Conservation (phyloP, 2,113 vertebrate species). For the Petrocephalus zakoni region DNA sequence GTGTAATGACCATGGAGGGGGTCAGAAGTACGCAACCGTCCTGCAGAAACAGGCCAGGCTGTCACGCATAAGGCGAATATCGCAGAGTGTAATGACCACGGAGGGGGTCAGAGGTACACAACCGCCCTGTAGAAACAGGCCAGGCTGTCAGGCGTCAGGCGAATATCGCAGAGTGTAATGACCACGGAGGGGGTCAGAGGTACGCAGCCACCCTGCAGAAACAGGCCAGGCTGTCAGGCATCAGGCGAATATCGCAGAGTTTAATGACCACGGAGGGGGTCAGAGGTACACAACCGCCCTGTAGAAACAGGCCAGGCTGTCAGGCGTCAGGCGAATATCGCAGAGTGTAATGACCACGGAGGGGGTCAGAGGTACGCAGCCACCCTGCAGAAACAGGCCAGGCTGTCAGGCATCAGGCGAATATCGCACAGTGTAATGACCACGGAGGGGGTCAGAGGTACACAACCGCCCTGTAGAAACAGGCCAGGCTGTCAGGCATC, state of each 20-base stretch:
- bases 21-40: not conserved
- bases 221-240: not conserved
- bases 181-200: not conserved
- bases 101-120: not conserved
- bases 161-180: constrained; percentile 4
- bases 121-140: not conserved
- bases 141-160: constrained; percentile 29
- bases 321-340: too few relatives aligned
- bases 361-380: too few relatives aligned
- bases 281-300: not conserved
- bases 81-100: not conserved
- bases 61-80: constrained; percentile 30
- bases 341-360: too few relatives aligned
- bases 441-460: too few relatives aligned
- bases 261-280: too few relatives aligned
- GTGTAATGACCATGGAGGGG: not conserved
- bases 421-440: too few relatives aligned
- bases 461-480: too few relatives aligned
- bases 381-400: too few relatives aligned
- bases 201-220: not conserved
- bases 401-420: too few relatives aligned
- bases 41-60: not conserved
- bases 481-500: too few relatives aligned
- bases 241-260: constrained; percentile 30
- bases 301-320: not conserved